Conservation (phyloP, 1,140 invertebrate species). For the Drosophila nebulosa region DNA sequence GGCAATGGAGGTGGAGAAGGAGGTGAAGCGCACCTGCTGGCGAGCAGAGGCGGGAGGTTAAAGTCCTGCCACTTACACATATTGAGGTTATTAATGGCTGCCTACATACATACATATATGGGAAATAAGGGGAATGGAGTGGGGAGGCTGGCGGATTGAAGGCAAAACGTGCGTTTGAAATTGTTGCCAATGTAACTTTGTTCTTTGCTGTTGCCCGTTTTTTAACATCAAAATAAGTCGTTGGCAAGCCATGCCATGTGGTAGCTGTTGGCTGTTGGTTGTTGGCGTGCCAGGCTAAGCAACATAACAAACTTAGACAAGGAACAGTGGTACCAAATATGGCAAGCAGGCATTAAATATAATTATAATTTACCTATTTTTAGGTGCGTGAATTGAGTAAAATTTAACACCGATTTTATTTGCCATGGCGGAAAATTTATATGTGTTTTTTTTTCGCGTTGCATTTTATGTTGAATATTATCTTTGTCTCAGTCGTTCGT, state of each 20-base stretch:
- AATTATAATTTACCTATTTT: not conserved
- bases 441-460: conserved; percentile 5
- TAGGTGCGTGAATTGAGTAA: not conserved
- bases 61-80: conserved; percentile 57
- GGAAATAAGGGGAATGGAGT: not conserved
- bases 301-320: conserved; percentile 35
- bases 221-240: conserved; percentile 26
- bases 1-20: not conserved
- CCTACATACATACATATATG: conserved; percentile 10
- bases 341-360: not conserved
- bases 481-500: conserved; percentile 52
- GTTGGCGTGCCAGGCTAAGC: conserved; percentile 41
- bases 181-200: conserved; percentile 47
- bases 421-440: no score
- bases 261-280: no score
- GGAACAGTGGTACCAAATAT: conserved; percentile 23
- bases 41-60: not conserved
- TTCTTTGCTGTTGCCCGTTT: not conserved
- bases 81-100: conserved; percentile 71
- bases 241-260: conserved; percentile 51
- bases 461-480: conserved; percentile 14
- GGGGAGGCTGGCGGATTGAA: not conserved
- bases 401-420: not conserved
- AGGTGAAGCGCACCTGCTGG: conserved; percentile 28
- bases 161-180: conserved; percentile 22